These are phyloP conservation scores for Dascyllus trimaculatus DNA, from an alignment of 2,113 vertebrate genomes.

Conservation along the genomic window DNA sequence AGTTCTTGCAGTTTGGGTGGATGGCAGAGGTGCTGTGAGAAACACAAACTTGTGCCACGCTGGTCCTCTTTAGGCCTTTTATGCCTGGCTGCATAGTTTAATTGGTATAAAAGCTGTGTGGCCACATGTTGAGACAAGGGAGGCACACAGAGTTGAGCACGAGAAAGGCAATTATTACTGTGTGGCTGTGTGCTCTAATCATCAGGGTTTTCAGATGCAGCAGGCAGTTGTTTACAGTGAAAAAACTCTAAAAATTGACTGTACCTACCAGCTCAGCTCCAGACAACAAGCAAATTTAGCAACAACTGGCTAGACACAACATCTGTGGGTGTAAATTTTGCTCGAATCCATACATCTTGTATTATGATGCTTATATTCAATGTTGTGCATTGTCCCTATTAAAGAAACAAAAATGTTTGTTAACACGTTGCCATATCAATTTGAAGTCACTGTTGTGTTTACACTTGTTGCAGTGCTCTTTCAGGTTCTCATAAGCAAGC, in stretches of 20 bases:
- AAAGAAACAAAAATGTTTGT: too few species aligned
- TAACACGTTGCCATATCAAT: too few species aligned
- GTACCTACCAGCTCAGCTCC: not conserved
- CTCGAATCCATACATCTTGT: too few species aligned
- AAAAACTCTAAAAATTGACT: not conserved
- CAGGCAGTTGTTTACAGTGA: not conserved
- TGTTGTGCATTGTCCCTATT: too few species aligned
- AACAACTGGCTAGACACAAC: not conserved
- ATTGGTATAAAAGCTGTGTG: constrained; percentile 45
- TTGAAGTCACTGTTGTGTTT: too few species aligned
- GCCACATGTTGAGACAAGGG: constrained; percentile 51
- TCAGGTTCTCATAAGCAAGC: too few species aligned
- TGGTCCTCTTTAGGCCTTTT: constrained; percentile 14
- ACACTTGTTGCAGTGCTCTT: too few species aligned
- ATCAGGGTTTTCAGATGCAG: not conserved
- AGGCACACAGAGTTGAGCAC: constrained; percentile 24
- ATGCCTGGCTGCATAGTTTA: constrained; percentile 48
- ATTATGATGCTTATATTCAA: too few species aligned
- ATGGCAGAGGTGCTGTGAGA: constrained; percentile 6
- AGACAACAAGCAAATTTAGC: not conserved
- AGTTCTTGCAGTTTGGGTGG: constrained; percentile 13
- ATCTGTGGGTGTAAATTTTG: not conserved
- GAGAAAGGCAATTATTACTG: constrained; percentile 48
- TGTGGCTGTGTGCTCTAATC: not conserved
- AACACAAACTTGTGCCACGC: constrained; percentile 13